Conservation (phyloP, 2,113 vertebrate species). For the Colaptes auratus region DNA sequence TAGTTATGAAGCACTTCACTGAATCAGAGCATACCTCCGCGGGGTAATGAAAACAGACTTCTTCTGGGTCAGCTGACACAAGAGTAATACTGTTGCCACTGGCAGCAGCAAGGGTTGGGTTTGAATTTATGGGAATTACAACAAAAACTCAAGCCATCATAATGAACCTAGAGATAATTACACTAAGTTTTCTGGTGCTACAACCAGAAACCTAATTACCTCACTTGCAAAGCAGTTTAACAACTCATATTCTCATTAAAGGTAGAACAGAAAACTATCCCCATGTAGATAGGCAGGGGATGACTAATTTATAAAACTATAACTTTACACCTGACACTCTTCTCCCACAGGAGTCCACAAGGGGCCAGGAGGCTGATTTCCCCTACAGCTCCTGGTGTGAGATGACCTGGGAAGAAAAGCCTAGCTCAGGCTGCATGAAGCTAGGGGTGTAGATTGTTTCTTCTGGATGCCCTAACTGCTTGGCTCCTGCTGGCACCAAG, state of each 20-base stretch:
- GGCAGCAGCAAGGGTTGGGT: neutral
- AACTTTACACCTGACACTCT: neutral
- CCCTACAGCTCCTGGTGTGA: neutral
- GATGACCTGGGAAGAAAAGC: neutral
- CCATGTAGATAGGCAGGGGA: neutral
- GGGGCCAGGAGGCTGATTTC: neutral
- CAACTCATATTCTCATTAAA: neutral
- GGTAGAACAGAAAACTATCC: neutral
- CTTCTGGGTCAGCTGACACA: slow-evolving; percentile 32
- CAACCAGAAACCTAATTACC: slow-evolving; percentile 18
- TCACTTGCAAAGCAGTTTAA: neutral
- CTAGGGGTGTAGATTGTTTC: neutral
- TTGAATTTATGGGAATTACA: slow-evolving; percentile 36
- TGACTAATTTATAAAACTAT: neutral
- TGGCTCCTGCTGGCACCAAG: neutral
- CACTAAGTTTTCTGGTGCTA: slow-evolving; percentile 7
- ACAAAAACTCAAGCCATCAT: slow-evolving; percentile 26
- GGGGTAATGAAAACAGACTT: slow-evolving; percentile 36
- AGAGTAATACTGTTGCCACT: slow-evolving; percentile 13
- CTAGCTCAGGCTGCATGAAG: neutral
- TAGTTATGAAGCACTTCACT: slow-evolving; percentile 42
- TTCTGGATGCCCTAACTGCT: neutral
- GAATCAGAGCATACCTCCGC: slow-evolving; percentile 56
- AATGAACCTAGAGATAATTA: neutral
- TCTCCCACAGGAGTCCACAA: neutral